Evolutionary conservation across 1,140 invertebrate species (phyloP).

Genomic region (Aphelinus atriplicis): DNA sequence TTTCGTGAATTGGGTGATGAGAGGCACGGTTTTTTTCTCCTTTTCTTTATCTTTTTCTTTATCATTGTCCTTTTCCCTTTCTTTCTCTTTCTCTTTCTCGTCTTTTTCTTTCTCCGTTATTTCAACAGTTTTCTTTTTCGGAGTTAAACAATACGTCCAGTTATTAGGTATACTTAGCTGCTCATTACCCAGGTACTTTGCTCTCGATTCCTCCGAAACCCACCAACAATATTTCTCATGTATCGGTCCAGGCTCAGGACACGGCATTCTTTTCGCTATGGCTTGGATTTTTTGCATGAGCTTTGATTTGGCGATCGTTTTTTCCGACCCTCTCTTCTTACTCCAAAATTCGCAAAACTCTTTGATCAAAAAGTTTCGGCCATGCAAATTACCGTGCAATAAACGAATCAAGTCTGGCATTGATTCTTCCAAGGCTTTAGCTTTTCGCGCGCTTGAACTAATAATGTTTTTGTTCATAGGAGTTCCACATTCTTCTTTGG

Average conservation of each 20-base stretch:
- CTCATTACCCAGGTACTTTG: constrained; percentile 67
- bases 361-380: constrained; percentile 70
- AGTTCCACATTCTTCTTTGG: constrained; percentile 37
- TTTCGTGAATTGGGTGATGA: constrained; percentile 71
- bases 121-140: constrained; percentile 51
- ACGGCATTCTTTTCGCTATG: constrained; percentile 70
- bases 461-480: constrained; percentile 25
- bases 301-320: constrained; percentile 62
- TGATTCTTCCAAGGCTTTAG: constrained; percentile 69
- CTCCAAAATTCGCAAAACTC: constrained; percentile 74
- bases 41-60: constrained; percentile 45
- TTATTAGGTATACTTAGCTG: constrained; percentile 69
- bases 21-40: constrained; percentile 63
- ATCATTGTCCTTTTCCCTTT: constrained; percentile 43
- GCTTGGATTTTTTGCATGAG: constrained; percentile 70
- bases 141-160: constrained; percentile 66
- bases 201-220: constrained; percentile 69
- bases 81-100: constrained; percentile 40
- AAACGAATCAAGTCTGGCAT: constrained; percentile 75
- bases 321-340: constrained; percentile 48
- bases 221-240: constrained; percentile 75
- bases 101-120: constrained; percentile 40
- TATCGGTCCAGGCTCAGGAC: constrained; percentile 68
- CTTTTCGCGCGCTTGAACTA: constrained; percentile 53
- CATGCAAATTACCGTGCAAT: constrained; percentile 74